Base-by-base conservation (phyloP, 2,888 invertebrate genomes). In the Syritta pipiens region DNA sequence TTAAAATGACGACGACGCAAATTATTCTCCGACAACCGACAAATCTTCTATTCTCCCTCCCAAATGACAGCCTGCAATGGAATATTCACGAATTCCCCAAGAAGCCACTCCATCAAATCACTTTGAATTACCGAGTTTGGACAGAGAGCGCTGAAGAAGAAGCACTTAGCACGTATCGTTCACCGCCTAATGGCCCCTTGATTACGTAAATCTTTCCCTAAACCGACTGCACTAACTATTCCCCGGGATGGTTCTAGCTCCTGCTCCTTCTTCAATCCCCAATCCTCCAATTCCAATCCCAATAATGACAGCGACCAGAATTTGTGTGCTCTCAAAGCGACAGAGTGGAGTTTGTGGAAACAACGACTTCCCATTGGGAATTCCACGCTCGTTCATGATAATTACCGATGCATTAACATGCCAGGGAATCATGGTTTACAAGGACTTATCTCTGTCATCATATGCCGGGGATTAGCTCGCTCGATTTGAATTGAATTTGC, bases 131-230 rank as follows among this genome's bases (percentile, higher is more conserved):
- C 35, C 51, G n/a, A 35, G 35, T 20, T 51, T 32, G 20, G 22
- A 14, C 51, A 53, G 35, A 32, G 4, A 35, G n/a, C n/a, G n/a
- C n/a, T n/a, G n/a, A n/a, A n/a, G n/a, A n/a, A n/a, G n/a, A 53
- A 28, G 28, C 28, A 28, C 57, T 57, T 12, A 57, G 24, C 40
- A 57, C 40, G 42, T 26, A 63, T 42, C 22, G 24, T 42, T 22
- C n/a, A 6, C 35, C 37, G 10, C 17, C 40, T 51, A 51, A 63
- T 63, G 63, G 42, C 42, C 20, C 14, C 42, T 40, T 51, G 51
- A 63, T 63, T 63, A 51, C 63, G 51, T 51, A 40, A 63, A 63
- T 63, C 63, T n/a, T 51, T 49, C 28, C 22, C 30, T 51, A 14
- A 51, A 60, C 22, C 22, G 44, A 42, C 19, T 59, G 59, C 59